Evolutionary conservation across 2,797 vertebrate species (phyloP), one percentile per base, ranked within the genome.

Genomic region (Acestrorhynchus altus): DNA sequence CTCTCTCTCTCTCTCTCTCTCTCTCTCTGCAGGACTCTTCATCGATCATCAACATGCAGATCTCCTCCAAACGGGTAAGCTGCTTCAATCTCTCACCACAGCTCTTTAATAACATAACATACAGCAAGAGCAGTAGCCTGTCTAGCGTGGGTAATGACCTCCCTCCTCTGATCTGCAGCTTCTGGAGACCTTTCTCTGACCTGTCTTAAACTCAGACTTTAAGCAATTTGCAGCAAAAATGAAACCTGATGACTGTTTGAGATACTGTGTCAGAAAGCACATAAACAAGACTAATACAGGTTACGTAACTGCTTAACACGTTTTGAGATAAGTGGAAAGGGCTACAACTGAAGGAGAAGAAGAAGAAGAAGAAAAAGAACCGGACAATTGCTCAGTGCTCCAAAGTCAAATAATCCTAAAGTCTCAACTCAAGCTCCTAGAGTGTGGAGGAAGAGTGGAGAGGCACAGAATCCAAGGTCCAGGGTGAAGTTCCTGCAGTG

Each of bases 21-120:
- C 87, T 52, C 8, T 85, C 72, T 82, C 72, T 39, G 10, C 89
- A 99, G 98, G 94, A 98, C 1, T 91, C 95, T 0, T 94, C 96
- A 0, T 90, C 97, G 5, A 90, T 99, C 86, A 94, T 91, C 82
- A 95, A 96, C 89, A 95, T 99, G 94, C 96, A 99, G 87, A 94
- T 99, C 83, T 99, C 98, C 35, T 98, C 97, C 59, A 99, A 99
- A 83, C 91, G 98, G 91, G 98, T 98, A 92, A 91, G 93, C 87
- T 68, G 79, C 22, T 56, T 54, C 31, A 69, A n/a, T 64, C 51
- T 71, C 16, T 39, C 12, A n/a, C 22, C 49, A 11, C 26, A 46
- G 26, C 35, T 69, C 64, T 61, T 31, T 69, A 28, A 56, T 56
- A 54, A 16, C 39, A 56, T 56, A 54, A 16, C 39, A 46, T 57